Conservation (phyloP, 1,140 invertebrate species). For the Hylaeus volcanicus region DNA sequence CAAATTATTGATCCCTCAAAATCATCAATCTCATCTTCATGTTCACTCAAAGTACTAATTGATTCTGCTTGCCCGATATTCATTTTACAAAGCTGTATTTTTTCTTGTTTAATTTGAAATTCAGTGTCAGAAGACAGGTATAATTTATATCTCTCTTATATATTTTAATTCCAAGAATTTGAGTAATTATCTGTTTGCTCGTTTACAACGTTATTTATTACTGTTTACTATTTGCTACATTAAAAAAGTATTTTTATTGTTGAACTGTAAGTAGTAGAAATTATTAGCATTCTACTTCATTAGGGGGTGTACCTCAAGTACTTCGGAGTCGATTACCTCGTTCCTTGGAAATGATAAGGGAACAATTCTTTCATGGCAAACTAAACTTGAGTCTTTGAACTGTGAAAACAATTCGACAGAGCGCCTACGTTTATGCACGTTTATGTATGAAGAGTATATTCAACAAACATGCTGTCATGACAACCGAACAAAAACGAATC, state of each 20-base stretch:
- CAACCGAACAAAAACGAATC: constrained; percentile 35
- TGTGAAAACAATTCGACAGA: constrained; percentile 13
- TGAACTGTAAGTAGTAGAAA: constrained; percentile 9
- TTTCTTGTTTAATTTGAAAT: constrained; percentile 15
- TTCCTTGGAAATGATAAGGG: constrained; percentile 59
- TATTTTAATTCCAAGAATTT: constrained; percentile 19
- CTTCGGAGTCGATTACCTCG: constrained; percentile 62
- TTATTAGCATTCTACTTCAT: background rate
- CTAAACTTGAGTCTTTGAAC: constrained; percentile 50
- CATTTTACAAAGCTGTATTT: constrained; percentile 29
- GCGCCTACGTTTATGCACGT: background rate
- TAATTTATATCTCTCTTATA: background rate
- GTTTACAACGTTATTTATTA: background rate
- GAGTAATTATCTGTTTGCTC: background rate
- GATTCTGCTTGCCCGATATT: constrained; percentile 56
- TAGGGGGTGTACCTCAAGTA: background rate
- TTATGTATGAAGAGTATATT: background rate
- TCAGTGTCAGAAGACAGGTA: background rate
- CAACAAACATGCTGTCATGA: constrained; percentile 24
- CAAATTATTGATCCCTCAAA: constrained; percentile 64
- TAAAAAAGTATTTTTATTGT: constrained; percentile 15
- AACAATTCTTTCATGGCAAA: constrained; percentile 67
- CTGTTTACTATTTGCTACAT: background rate
- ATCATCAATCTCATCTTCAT: constrained; percentile 62
- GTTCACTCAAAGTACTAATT: constrained; percentile 62